Base-by-base conservation (phyloP, 2,888 invertebrate genomes). In the Prenolepis imparis region DNA sequence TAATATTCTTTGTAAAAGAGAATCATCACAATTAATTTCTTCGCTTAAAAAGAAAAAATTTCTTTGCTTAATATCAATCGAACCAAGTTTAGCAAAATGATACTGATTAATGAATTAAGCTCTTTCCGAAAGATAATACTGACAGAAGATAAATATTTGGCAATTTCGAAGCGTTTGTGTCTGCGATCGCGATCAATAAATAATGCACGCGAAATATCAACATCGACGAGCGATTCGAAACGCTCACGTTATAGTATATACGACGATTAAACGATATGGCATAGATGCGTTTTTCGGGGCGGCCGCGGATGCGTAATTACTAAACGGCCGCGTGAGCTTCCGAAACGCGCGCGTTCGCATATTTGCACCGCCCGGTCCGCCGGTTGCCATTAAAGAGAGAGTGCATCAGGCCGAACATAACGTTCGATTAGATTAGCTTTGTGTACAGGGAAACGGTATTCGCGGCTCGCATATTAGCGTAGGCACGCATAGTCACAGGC, bases 361-460 rank as follows among this genome's bases (percentile, higher is more conserved):
- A 82, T 78, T 75, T 67, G 82, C 48, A 52, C n/a, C 68, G 52
- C 41, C 48, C 39, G 70, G 70, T 55, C 39, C 73, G 28, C 41
- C 66, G 68, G 36, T 41, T 21, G 55, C 80, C 24, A 63, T 41
- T 52, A 52, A 32, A 44, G 73, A 67, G 83, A 63, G 77, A 84
- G 83, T 89, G 86, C 86, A 87, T 84, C 84, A 78, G 80, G 82
- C 70, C 64, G 86, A 70, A 83, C 86, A 77, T 82, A 86, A 87
- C 87, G 91, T 85, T 90, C 86, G 85, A 89, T 91, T 87, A 85
- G 89, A 87, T 89, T 90, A 90, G 89, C 91, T 89, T 87, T 90
- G 90, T 88, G 81, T 75, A 39, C 18, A 70, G 81, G 77, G 83
- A 52, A 87, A 84, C 87, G 90, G 91, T 82, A 90, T 90, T 88